Base-by-base conservation (phyloP, 2,888 invertebrate species). In the Tinea pellionella region DNA sequence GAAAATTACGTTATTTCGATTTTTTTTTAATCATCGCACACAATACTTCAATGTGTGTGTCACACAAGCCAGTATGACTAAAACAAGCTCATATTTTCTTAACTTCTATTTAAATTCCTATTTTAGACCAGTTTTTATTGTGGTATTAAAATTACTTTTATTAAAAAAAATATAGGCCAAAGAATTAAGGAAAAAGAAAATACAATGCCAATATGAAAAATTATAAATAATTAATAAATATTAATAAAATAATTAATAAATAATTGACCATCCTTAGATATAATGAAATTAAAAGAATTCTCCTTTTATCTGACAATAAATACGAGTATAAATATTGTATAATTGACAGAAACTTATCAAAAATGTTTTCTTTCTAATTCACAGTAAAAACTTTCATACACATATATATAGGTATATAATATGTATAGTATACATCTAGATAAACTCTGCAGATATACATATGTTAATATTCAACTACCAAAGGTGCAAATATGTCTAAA, bases 401-500 rank as follows among this genome's bases (percentile, higher is more conserved):
- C 1, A 47, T n/a, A 47, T 47, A 15, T 47, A 47, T 47, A 8
- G 4, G 37, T 37, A 37, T 37, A 37, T 37, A 37, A 37, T 55
- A 55, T 12, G 11, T n/a, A 53, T 53, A 53, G 15, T 47, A 24
- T 41, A 59, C 42, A 30, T 76, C 75, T 85, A 83, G 74, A 79
- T 83, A 82, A 77, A 73, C 73, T 77, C 83, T 83, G 86, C 86
- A 77, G 79, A 79, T 82, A 83, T 79, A 85, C 79, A 78, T n/a
- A n/a, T 76, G 77, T 73, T 74, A 77, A 77, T 80, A 82, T 78
- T 80, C 71, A 78, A 80, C 85, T 86, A 85, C 86, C 76, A 78
- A 80, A 77, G 82, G 86, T 87, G 86, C 86, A 87, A 86, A 87
- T 87, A 87, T 80, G 76, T 83, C 86, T 86, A 85, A 87, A 87